Conservation (phyloP, 2,113 vertebrate genomes). For the Rhinolophus ferrumequinum region DNA sequence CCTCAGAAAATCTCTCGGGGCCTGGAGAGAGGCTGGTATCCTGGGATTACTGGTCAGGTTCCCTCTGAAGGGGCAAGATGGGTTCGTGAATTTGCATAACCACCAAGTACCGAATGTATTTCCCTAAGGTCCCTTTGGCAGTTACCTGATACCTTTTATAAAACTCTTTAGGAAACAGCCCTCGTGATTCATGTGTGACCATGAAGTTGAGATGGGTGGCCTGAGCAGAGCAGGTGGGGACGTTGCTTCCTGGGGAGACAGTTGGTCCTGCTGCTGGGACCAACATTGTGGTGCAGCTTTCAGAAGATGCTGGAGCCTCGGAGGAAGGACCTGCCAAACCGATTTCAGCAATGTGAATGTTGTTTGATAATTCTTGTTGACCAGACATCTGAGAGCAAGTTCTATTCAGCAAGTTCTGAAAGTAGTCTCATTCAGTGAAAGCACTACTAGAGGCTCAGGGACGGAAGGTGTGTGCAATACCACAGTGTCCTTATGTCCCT, state of each 20-base stretch:
- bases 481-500: neutral
- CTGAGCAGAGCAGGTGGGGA: neutral
- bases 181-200: neutral
- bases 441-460: neutral
- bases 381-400: neutral
- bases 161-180: neutral
- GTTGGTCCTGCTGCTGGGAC: neutral
- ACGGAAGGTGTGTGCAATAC: neutral
- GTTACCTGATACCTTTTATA: neutral
- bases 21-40: neutral
- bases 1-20: neutral
- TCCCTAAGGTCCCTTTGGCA: neutral
- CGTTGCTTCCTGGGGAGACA: neutral
- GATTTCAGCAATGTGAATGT: neutral
- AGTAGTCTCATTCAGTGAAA: neutral
- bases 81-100: neutral
- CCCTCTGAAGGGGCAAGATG: neutral
- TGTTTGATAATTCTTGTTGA: neutral
- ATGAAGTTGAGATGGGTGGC: neutral
- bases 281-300: neutral
- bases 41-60: neutral
- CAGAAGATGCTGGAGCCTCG: neutral
- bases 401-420: neutral
- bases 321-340: neutral
- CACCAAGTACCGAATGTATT: neutral